phyloP scores from a whole-genome alignment of 2,888 invertebrate genomes.

The Blastobasis lacticolella region DNA sequence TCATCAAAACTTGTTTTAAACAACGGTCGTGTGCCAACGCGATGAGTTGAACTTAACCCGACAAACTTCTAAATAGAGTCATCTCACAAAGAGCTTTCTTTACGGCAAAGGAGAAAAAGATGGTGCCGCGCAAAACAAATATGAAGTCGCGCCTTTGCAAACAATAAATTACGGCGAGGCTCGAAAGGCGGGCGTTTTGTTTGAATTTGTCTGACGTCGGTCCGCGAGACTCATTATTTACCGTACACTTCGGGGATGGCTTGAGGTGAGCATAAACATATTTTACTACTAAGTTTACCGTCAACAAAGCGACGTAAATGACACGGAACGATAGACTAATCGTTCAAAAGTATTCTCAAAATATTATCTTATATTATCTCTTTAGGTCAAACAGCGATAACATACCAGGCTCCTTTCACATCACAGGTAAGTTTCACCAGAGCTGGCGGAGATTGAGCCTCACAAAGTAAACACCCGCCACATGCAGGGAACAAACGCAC shows the following conservation, averaged over 20 bases:
- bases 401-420: not conserved
- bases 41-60: slow-evolving; percentile 13
- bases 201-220: slow-evolving; percentile 39
- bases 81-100: slow-evolving; percentile 32
- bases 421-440: no score
- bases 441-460: not conserved
- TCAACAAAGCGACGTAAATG: no score
- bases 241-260: slow-evolving; percentile 13
- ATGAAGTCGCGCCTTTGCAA: slow-evolving; percentile 40
- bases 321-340: no score
- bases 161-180: slow-evolving; percentile 45
- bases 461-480: slow-evolving; percentile 25
- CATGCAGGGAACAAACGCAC: slow-evolving; percentile 31
- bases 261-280: no score
- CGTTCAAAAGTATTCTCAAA: no score
- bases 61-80: slow-evolving; percentile 20
- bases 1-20: not conserved
- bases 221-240: slow-evolving; percentile 27
- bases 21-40: slow-evolving; percentile 14
- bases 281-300: no score
- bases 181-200: slow-evolving; percentile 35
- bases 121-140: slow-evolving; percentile 34
- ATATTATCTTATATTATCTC: slow-evolving; percentile 8
- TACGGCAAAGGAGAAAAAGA: slow-evolving; percentile 27
- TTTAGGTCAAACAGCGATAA: not conserved